These are phyloP conservation scores for Notamacropus eugenii DNA, from an alignment of 2,797 vertebrate species.

Conservation along the genomic window DNA sequence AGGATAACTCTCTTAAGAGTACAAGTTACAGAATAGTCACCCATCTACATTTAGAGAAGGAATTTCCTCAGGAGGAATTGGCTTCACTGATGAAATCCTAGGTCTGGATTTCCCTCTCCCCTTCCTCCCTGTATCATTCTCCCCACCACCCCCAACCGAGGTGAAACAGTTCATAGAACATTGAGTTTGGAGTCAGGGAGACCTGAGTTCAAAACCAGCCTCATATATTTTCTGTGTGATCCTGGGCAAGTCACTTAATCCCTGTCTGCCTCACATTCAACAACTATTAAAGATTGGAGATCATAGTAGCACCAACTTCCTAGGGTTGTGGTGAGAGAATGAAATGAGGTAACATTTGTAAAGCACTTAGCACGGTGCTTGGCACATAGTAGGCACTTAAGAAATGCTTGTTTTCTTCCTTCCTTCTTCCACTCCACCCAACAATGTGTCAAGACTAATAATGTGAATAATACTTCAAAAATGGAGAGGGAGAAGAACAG, in stretches of 20 bases:
- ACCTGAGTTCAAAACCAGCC: no score
- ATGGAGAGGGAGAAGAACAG: neutral
- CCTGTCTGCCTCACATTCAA: neutral
- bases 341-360: neutral
- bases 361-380: neutral
- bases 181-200: no score
- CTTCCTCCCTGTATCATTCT: neutral
- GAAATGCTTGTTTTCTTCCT: neutral
- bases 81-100: neutral
- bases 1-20: neutral
- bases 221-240: no score
- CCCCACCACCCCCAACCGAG: no score
- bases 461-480: neutral
- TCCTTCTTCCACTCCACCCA: neutral
- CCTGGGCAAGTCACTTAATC: neutral
- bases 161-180: no score
- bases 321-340: neutral
- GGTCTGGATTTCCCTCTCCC: neutral
- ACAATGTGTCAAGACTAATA: neutral
- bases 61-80: neutral
- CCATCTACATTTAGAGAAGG: neutral
- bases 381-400: neutral
- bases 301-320: neutral
- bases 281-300: neutral
- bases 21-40: neutral